Conservation (phyloP, 2,888 invertebrate genomes). For the Drosophila yooni region DNA sequence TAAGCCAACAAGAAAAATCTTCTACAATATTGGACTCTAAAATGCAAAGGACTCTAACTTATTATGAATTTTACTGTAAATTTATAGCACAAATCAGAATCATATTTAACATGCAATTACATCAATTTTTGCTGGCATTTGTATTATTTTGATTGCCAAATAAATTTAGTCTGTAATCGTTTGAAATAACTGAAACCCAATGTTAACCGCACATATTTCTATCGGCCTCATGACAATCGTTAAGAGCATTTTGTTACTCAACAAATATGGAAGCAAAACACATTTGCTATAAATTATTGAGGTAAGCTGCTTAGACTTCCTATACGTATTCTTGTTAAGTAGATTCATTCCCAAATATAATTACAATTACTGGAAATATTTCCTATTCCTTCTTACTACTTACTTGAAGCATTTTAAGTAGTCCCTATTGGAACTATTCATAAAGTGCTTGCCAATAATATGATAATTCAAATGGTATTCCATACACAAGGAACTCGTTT, state of each 20-base stretch:
- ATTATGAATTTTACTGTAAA: neutral
- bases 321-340: neutral
- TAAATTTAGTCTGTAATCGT: constrained; percentile 3
- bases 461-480: constrained; percentile 7
- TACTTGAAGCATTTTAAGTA: neutral
- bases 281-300: neutral
- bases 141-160: neutral
- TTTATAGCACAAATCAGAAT: neutral
- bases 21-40: neutral
- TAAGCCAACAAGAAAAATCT: neutral
- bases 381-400: neutral
- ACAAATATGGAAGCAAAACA: neutral
- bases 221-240: neutral
- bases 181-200: neutral
- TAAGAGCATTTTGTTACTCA: constrained; percentile 1
- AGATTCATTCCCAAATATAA: neutral
- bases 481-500: constrained; percentile 3
- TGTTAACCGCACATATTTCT: neutral
- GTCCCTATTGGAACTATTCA: neutral
- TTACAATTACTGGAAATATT: neutral
- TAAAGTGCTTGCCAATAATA: neutral
- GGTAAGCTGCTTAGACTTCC: constrained; percentile 11
- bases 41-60: neutral
- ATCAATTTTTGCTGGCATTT: too few relatives aligned
- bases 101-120: neutral